Percentiles rank a stretch among this genome's conserved stretches.
Evolutionary conservation across 2,888 invertebrate species (phyloP).

Genomic region (Phoronis australis): DNA sequence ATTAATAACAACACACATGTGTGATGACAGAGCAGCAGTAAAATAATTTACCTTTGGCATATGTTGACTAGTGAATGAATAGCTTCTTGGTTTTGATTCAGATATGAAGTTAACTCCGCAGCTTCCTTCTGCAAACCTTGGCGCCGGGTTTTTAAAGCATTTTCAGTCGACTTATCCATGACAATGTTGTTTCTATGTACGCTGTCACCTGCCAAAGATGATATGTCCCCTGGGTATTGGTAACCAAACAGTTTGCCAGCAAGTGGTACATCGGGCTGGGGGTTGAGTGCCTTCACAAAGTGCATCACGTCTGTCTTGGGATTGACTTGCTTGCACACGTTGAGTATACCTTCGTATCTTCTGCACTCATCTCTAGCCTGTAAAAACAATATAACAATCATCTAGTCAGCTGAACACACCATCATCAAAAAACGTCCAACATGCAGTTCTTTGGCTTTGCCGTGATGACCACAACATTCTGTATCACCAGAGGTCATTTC

Average conservation of each 20-base stretch:
- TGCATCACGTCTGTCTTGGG: constrained; percentile 71
- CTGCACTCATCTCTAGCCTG: constrained; percentile 77
- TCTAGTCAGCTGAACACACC: too few relatives aligned
- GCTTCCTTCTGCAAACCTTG: constrained; percentile 73
- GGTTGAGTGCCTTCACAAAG: constrained; percentile 65
- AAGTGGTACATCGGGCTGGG: constrained; percentile 54
- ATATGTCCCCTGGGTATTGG: too few relatives aligned
- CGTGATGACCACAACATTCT: too few relatives aligned
- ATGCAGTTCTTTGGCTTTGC: too few relatives aligned
- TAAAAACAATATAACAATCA: too few relatives aligned
- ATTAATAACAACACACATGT: too few relatives aligned
- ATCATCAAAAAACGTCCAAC: too few relatives aligned
- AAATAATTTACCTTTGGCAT: constrained; percentile 70
- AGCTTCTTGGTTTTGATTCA: constrained; percentile 80
- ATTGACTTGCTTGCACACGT: constrained; percentile 71
- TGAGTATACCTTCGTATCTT: constrained; percentile 74
- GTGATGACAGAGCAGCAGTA: too few relatives aligned
- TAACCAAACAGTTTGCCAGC: too few relatives aligned
- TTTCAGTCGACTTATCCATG: constrained; percentile 68
- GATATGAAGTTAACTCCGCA: constrained; percentile 76
- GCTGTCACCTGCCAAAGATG: constrained; percentile 54
- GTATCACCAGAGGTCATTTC: too few relatives aligned
- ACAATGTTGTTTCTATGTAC: constrained; percentile 80
- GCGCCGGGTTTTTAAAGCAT: constrained; percentile 60
- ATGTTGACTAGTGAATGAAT: constrained; percentile 76